These are phyloP conservation scores for Ciconia boyciana DNA, from an alignment of 2,113 vertebrate genomes.

Conservation along the genomic window DNA sequence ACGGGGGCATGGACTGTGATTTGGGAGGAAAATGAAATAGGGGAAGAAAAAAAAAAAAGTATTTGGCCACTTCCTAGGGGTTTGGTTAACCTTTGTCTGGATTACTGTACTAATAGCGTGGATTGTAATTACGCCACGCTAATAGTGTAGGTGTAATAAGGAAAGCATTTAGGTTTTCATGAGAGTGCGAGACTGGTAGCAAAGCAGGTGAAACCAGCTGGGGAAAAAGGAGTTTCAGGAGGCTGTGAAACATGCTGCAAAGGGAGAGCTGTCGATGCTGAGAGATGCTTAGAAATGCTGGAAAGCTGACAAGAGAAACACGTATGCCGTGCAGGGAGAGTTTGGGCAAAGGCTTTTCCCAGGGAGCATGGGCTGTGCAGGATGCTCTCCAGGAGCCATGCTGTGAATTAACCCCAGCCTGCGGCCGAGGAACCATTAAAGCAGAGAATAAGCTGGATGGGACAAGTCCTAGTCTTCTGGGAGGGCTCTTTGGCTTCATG, in stretches of 20 bases:
- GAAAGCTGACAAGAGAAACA: neutral
- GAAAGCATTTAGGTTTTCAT: fast-evolving
- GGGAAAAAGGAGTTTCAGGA: neutral
- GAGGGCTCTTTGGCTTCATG: neutral
- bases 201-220: neutral
- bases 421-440: neutral
- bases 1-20: neutral
- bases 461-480: neutral
- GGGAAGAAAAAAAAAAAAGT: too few relatives aligned
- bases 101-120: fast-evolving
- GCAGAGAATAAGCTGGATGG: neutral
- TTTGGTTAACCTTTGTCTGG: neutral
- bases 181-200: neutral
- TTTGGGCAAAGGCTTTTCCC: neutral
- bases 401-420: neutral
- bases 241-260: neutral
- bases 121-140: too few relatives aligned
- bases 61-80: neutral
- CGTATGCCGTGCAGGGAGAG: fast-evolving
- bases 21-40: neutral
- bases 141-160: neutral
- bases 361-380: neutral
- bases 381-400: neutral
- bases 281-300: neutral
- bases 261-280: neutral